Evolutionary conservation across 2,797 vertebrate species (phyloP).

Genomic region (Odontamblyopus lacepedii): DNA sequence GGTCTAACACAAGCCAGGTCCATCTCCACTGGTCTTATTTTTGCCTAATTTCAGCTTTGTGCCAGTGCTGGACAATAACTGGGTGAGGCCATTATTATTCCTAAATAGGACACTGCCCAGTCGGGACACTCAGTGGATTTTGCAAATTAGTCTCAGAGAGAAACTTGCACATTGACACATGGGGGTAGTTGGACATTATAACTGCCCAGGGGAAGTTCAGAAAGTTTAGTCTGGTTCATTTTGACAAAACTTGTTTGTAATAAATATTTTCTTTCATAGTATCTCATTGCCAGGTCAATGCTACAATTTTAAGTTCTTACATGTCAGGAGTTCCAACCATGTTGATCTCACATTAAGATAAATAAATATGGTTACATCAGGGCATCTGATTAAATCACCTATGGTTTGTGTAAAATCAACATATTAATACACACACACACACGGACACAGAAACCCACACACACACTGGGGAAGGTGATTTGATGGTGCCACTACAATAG

Average conservation of each 20-base stretch:
- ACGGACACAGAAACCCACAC: too few species aligned
- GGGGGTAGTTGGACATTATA: slow-evolving; percentile 3
- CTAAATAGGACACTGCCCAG: slow-evolving; percentile 8
- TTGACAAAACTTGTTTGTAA: neutral
- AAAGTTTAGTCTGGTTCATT: neutral
- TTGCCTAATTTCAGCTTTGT: slow-evolving; percentile 6
- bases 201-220: slow-evolving; percentile 4
- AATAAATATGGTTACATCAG: neutral
- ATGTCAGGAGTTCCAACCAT: neutral
- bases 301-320: neutral
- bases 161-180: slow-evolving; percentile 4
- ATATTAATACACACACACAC: neutral
- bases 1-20: slow-evolving; percentile 6
- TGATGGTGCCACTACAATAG: neutral
- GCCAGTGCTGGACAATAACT: slow-evolving; percentile 9
- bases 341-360: neutral
- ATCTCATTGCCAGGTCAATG: neutral
- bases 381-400: neutral
- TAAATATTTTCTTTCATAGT: neutral
- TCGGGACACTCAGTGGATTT: slow-evolving; percentile 2
- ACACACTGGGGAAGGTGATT: neutral
- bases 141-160: slow-evolving; percentile 6
- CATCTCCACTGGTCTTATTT: slow-evolving; percentile 8
- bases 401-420: neutral
- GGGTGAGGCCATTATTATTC: slow-evolving; percentile 13